Base-by-base conservation (phyloP, 2,888 invertebrate genomes). In the Caenorhabditis macrosperma region DNA sequence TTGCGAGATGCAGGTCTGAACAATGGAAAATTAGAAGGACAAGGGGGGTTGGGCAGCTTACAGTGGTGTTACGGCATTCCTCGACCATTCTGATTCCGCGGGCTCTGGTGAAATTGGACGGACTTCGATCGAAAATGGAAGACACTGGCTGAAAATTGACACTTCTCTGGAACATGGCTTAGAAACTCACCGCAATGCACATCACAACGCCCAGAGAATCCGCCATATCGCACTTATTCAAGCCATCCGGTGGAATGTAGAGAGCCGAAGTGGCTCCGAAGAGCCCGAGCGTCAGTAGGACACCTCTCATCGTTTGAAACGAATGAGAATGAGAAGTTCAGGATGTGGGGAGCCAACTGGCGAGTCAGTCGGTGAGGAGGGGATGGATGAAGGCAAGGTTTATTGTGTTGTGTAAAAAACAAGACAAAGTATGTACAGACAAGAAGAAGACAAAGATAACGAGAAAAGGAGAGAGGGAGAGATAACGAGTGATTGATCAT, bases 1-100 rank as follows among this genome's bases (percentile, higher is more conserved):
- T 54, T 41, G 30, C 6, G 48, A 20, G 7, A 76, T 41, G n/a
- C 76, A 76, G 17, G 55, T 67, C 76, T 76, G 67, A 57, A 76
- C 52, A 22, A 17, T n/a, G n/a, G n/a, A n/a, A n/a, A n/a, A n/a
- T n/a, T n/a, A n/a, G n/a, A n/a, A n/a, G n/a, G n/a, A n/a, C n/a
- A n/a, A n/a, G n/a, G n/a, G n/a, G n/a, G n/a, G n/a, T n/a, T n/a
- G n/a, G n/a, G 12, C 33, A 48, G 24, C 44, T 44, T n/a, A 76
- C 76, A 0, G 68, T 57, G 12, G 68, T 63, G 12, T 68, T 68
- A 46, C 68, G 26, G 57, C 76, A 76, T 22, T 76, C 63, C 5
- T 48, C 63, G 0, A 50, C 41, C 20, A 76, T 76, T 26, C 76
- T 44, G 20, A 76, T 55, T 26, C 63, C 68, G 12, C 76, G 61